phyloP scores from a whole-genome alignment of 2,888 invertebrate species.

The Cerastis leucographa region DNA sequence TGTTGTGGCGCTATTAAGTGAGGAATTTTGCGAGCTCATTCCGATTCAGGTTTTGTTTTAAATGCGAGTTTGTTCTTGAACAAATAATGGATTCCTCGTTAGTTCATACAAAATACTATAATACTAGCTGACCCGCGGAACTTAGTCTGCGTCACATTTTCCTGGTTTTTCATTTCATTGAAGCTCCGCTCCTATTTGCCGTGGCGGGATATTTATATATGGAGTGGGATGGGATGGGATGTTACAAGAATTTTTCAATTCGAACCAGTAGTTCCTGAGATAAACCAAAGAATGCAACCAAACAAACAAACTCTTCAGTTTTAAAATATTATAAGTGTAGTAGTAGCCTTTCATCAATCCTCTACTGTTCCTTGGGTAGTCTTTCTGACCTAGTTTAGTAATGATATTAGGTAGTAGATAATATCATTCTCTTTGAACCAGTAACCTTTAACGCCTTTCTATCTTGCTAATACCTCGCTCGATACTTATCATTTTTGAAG shows the following conservation, averaged over 20 bases:
- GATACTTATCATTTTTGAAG: slow-evolving; percentile 40
- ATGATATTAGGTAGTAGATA: slow-evolving; percentile 1
- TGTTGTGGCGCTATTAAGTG: not conserved
- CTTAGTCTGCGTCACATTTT: too few relatives aligned
- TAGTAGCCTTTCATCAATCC: too few relatives aligned
- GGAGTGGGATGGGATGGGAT: too few relatives aligned
- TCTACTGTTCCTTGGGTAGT: not conserved
- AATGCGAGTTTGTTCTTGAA: not conserved
- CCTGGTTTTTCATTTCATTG: too few relatives aligned
- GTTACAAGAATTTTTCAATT: too few relatives aligned
- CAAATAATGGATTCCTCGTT: not conserved
- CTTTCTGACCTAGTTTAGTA: not conserved
- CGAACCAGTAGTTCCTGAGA: too few relatives aligned
- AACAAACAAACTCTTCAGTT: too few relatives aligned
- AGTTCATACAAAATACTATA: not conserved
- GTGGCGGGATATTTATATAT: too few relatives aligned
- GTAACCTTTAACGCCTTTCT: slow-evolving; percentile 28
- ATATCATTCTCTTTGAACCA: slow-evolving; percentile 20
- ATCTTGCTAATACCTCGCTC: slow-evolving; percentile 16
- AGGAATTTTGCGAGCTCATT: not conserved
- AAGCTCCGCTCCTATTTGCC: too few relatives aligned
- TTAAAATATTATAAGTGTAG: too few relatives aligned
- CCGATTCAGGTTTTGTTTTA: not conserved
- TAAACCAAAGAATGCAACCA: too few relatives aligned
- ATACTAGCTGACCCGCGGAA: too few relatives aligned